Evolutionary conservation across 2,888 invertebrate species (phyloP), one percentile per base, ranked within the genome.

Genomic region (Bombylius major): DNA sequence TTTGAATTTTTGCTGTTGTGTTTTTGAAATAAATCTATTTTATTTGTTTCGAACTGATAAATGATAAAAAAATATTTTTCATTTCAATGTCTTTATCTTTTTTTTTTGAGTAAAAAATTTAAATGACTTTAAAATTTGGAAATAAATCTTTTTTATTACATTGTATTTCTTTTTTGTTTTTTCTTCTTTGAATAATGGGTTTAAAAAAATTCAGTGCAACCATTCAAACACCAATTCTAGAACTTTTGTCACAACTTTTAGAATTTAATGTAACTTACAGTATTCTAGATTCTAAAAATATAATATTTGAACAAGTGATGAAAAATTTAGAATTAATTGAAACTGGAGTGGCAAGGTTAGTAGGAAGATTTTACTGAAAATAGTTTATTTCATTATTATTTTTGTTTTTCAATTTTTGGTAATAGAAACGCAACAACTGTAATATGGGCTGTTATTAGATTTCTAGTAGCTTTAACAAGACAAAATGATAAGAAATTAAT

Each of bases 201-300:
- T 23, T 23, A 3, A 68, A 92, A 89, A 60, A 94, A 87, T 72
- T 87, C 84, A 70, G 84, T 86, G 48, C 80, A 79, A 12, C 62
- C 50, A 77, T 96, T 36, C 96, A 97, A 70, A 84, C 87, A 54
- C 82, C 87, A 67, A 93, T 97, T 13, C 74, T 98, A 14, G 81
- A 84, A 62, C 76, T 98, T 2, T 77, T 98, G 11, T 87, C 87
- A 53, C 90, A 94, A 67, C 75, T 98, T 54, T 80, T 97, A 42
- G 89, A 92, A 54, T 77, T 95, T 5, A 79, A 91, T 62, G 92
- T 98, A 0, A 97, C 96, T 75, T 98, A 97, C 73, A 94, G 92
- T 68, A 82, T 95, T 64, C 76, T 98, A 58, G 97, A 97, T 75
- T 89, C 93, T 0, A 95, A 96, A 64, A 90, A 91, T 73, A 86